phyloP scores from a whole-genome alignment of 2,797 vertebrate genomes.

The Halcyon smyrnensis region DNA sequence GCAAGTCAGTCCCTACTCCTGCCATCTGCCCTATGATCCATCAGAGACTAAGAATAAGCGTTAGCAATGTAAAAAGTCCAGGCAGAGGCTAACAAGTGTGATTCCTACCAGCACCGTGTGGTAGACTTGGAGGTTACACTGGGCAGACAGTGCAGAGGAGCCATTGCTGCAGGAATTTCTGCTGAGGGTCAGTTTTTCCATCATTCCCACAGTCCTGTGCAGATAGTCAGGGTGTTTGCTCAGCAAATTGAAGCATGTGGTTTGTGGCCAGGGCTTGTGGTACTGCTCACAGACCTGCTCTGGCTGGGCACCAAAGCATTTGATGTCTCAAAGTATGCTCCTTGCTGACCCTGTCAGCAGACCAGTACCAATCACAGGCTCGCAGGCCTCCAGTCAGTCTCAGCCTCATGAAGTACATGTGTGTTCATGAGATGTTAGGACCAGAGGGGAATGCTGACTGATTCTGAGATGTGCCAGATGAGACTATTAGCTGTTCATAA shows the following conservation, averaged over 20 bases:
- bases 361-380: background rate
- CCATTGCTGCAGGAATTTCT: slow-evolving; percentile 3
- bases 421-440: background rate
- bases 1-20: background rate
- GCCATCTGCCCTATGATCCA: background rate
- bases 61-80: background rate
- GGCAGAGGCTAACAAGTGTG: background rate
- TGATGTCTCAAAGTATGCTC: background rate
- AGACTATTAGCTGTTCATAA: background rate
- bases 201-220: background rate
- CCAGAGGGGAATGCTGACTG: background rate
- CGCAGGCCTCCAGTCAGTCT: background rate
- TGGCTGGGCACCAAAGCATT: background rate
- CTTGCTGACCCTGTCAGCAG: background rate
- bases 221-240: background rate
- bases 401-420: background rate
- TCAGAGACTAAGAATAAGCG: background rate
- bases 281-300: background rate
- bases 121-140: background rate
- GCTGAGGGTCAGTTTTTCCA: slow-evolving; percentile 1
- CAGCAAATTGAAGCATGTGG: background rate
- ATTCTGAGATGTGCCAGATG: background rate
- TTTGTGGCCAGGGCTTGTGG: background rate
- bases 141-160: background rate
- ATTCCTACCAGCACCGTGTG: background rate